phyloP scores from a whole-genome alignment of 2,797 vertebrate species.

The Podarcis siculus region DNA sequence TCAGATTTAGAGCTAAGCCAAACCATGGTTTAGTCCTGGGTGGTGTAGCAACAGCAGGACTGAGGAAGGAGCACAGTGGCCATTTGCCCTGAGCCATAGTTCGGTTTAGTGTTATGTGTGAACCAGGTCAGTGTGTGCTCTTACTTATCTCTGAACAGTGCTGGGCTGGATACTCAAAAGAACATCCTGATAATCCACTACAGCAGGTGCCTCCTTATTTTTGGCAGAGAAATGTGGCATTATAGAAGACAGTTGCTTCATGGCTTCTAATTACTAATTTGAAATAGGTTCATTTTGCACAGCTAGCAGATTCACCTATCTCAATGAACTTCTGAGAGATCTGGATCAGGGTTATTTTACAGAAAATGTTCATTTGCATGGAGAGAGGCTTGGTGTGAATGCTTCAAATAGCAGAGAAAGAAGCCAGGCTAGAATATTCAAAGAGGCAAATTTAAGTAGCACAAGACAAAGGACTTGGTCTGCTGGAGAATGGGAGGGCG shows the following conservation, averaged over 20 bases:
- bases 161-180: background rate
- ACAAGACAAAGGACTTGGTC: background rate
- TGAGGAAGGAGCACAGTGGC: no score
- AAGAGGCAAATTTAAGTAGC: background rate
- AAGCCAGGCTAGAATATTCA: background rate
- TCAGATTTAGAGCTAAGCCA: no score
- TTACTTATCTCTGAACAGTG: constrained; percentile 5
- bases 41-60: no score
- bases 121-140: no score
- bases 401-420: background rate
- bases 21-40: no score
- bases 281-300: background rate
- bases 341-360: background rate
- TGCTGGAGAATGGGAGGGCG: background rate
- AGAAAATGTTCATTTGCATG: background rate
- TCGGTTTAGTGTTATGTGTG: no score
- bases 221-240: constrained; percentile 14
- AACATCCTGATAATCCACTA: constrained; percentile 1
- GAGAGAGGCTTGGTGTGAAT: background rate
- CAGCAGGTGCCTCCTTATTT: constrained; percentile 1
- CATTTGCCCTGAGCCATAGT: no score
- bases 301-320: background rate
- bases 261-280: background rate
- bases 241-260: background rate
- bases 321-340: background rate